Evolutionary conservation across 2,888 invertebrate genomes (phyloP).

Genomic region (Aspidapion aeneum): DNA sequence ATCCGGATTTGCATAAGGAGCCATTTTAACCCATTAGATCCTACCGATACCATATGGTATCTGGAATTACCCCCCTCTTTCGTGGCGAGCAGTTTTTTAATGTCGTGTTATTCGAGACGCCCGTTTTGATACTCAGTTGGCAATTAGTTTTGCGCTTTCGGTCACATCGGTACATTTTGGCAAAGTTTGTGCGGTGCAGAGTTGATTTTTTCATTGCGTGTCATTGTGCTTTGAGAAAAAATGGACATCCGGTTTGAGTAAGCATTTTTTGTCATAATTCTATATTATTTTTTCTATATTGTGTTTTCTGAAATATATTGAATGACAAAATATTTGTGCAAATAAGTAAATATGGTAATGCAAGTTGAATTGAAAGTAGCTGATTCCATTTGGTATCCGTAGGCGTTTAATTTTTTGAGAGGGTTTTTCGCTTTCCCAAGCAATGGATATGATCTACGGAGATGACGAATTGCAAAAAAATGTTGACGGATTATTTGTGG

Average conservation of each 20-base stretch:
- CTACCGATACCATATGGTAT: neutral
- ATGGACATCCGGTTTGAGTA: neutral
- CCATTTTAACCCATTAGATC: neutral
- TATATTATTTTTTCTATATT: neutral
- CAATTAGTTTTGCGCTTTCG: neutral
- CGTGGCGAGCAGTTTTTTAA: neutral
- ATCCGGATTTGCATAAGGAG: no score
- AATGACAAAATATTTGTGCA: neutral
- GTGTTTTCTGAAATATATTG: neutral
- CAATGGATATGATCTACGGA: neutral
- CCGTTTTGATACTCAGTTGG: neutral
- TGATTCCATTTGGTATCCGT: neutral
- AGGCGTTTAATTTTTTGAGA: neutral
- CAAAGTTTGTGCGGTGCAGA: neutral
- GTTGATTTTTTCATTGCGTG: neutral
- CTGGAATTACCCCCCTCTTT: neutral
- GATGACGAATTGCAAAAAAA: conserved; percentile 8
- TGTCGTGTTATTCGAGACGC: neutral
- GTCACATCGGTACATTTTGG: neutral
- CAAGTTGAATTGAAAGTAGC: neutral
- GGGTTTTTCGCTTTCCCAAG: neutral
- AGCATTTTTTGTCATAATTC: neutral
- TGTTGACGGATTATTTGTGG: conserved; percentile 19
- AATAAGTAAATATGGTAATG: neutral
- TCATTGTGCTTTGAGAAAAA: no score